Percentiles rank a stretch among this genome's conserved stretches.
These are phyloP conservation scores for Hycleus phaleratus DNA, from an alignment of 1,140 invertebrate species.

Conservation along the genomic window DNA sequence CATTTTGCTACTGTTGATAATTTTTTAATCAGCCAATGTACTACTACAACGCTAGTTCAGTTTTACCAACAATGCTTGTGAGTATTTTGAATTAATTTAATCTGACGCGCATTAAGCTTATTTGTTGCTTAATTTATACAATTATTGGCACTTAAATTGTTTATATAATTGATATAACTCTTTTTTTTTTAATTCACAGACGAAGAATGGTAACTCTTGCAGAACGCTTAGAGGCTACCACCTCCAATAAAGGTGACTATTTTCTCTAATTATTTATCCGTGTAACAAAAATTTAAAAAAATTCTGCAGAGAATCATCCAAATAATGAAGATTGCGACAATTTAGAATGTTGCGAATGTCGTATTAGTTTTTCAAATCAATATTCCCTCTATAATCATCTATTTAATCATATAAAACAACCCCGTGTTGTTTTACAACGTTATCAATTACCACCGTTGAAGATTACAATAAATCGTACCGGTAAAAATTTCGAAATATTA, in stretches of 20 bases:
- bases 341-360: constrained; percentile 31
- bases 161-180: not conserved
- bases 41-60: not conserved
- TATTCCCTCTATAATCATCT: constrained; percentile 31
- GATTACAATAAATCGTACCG: constrained; percentile 27
- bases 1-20: not conserved
- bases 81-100: constrained; percentile 14
- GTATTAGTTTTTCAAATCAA: constrained; percentile 29
- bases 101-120: not conserved
- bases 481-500: constrained; percentile 34
- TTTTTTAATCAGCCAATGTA: not conserved
- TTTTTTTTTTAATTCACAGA: constrained; percentile 3
- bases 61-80: constrained; percentile 22
- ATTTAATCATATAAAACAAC: constrained; percentile 33
- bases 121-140: not conserved
- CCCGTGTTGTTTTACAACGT: constrained; percentile 24
- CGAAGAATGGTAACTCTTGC: constrained; percentile 11
- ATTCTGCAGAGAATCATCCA: constrained; percentile 3
- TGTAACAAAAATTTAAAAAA: not conserved
- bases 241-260: constrained; percentile 6
- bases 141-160: constrained; percentile 1
- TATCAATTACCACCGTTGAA: constrained; percentile 27
- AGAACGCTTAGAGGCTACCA: constrained; percentile 2
- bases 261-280: not conserved
- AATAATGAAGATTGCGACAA: constrained; percentile 8